Percentiles rank a stretch among this genome's conserved stretches.
Evolutionary conservation across 1,140 invertebrate genomes (phyloP).

Genomic region (Arctopsyche grandis): DNA sequence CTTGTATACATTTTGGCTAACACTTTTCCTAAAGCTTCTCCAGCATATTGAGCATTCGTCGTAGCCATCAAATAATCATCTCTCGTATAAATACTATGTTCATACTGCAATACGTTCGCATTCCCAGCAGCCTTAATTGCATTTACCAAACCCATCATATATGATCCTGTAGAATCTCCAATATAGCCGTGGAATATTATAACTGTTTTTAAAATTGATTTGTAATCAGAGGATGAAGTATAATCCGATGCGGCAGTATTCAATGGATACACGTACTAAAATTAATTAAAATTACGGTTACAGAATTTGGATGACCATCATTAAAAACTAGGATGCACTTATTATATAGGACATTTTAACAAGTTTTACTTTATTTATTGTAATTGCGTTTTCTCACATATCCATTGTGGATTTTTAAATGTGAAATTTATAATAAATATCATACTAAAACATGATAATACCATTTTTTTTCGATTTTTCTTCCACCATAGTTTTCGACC

Average conservation of each 20-base stretch:
- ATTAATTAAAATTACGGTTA: no score
- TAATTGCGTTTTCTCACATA: no score
- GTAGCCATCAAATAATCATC: conserved; percentile 58
- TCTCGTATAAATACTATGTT: not conserved
- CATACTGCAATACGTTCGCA: not conserved
- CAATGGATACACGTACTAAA: not conserved
- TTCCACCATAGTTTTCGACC: no score
- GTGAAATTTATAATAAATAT: no score
- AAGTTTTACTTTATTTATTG: no score
- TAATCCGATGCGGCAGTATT: not conserved
- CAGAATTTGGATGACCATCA: no score
- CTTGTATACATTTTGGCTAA: conserved; percentile 57
- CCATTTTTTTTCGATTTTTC: no score
- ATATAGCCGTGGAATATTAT: not conserved
- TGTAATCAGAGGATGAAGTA: not conserved
- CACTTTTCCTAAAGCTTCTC: conserved; percentile 57
- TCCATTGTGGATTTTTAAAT: no score
- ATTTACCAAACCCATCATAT: no score
- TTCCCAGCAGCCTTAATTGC: not conserved
- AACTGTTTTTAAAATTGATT: not conserved
- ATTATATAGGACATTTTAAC: no score
- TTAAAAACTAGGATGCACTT: no score
- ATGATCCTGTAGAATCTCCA: not conserved
- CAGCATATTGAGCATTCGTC: conserved; percentile 60
- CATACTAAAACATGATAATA: no score